Evolutionary conservation across 2,888 invertebrate genomes (phyloP).

Genomic region (Meloe dianella): DNA sequence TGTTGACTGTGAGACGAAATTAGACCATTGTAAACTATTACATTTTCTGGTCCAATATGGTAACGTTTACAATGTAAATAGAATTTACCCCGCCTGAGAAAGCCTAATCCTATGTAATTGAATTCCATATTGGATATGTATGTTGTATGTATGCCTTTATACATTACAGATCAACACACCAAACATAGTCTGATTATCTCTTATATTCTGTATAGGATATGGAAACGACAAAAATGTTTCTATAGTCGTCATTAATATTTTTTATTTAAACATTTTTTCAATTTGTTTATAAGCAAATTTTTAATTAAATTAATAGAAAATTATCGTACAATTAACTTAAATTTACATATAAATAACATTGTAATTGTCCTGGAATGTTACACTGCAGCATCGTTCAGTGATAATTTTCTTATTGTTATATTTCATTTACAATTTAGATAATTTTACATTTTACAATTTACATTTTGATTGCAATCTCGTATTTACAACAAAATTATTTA

Average conservation of each 20-base stretch:
- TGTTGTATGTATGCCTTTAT: conserved; percentile 9
- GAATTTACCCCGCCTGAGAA: conserved; percentile 32
- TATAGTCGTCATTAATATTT: too few relatives aligned
- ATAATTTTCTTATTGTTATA: not conserved
- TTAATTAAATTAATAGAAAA: too few relatives aligned
- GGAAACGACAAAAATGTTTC: not conserved
- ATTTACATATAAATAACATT: conserved; percentile 10
- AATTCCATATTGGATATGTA: conserved; percentile 25
- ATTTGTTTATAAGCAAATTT: too few relatives aligned
- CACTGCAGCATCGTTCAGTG: not conserved
- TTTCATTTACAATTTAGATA: not conserved
- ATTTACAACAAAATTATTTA: not conserved
- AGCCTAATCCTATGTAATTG: conserved; percentile 35
- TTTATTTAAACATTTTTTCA: too few relatives aligned
- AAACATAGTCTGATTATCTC: conserved; percentile 28
- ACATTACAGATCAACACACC: too few relatives aligned
- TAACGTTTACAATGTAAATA: conserved; percentile 34
- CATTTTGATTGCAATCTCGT: too few relatives aligned
- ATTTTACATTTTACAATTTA: not conserved
- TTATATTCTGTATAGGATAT: conserved; percentile 17
- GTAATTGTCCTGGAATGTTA: not conserved
- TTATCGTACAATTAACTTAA: not conserved
- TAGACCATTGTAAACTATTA: not conserved
- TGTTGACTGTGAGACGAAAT: not conserved
- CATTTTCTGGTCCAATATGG: not conserved